phyloP scores from a whole-genome alignment of 2,113 vertebrate species.

The Hylia prasina region DNA sequence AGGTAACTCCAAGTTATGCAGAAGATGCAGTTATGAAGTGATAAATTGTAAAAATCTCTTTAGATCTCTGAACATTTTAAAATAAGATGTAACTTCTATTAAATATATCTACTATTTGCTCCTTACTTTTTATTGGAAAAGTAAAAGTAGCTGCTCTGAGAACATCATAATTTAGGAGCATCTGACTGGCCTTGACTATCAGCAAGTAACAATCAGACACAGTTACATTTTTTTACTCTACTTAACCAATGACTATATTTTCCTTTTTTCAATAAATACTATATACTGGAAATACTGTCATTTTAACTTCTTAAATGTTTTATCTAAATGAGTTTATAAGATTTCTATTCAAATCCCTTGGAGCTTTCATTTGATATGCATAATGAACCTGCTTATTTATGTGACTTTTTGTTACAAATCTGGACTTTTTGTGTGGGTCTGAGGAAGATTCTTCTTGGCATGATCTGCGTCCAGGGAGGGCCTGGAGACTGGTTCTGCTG shows the following conservation, averaged over 20 bases:
- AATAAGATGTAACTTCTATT: neutral
- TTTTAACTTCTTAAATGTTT: neutral
- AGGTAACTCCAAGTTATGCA: neutral
- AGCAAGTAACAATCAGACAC: neutral
- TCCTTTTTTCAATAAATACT: neutral
- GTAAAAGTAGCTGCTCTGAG: neutral
- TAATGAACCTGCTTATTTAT: neutral
- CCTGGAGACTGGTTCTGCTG: neutral
- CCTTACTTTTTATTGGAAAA: neutral
- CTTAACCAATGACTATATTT: neutral
- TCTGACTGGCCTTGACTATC: neutral
- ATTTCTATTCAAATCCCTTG: neutral
- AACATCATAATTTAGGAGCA: neutral
- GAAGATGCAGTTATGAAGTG: neutral
- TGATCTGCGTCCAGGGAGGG: accelerated
- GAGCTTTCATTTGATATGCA: neutral
- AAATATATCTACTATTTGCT: neutral
- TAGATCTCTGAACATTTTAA: neutral
- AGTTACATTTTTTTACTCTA: neutral
- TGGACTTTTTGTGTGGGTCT: neutral
- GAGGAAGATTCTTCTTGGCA: neutral
- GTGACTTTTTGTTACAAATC: neutral
- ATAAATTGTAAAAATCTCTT: neutral
- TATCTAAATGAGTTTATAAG: neutral
- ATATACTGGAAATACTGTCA: neutral